Evolutionary conservation across 1,140 invertebrate species (phyloP), one percentile per base, ranked within the genome.

Genomic region (Anastrepha ludens): DNA sequence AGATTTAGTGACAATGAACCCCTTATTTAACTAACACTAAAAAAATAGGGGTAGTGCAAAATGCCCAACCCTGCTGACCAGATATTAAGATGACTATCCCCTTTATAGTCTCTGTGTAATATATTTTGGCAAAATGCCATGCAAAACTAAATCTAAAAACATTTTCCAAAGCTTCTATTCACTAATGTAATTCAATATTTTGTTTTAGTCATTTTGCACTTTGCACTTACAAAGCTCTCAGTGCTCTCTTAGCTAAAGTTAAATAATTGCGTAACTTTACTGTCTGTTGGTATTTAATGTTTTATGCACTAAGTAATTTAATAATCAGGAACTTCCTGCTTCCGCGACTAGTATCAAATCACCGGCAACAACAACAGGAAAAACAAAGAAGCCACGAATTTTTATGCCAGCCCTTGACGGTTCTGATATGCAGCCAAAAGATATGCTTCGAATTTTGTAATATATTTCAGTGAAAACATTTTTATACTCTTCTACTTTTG

Each of bases 301-400:
- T 81, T 81, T 81, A 74, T 81, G 47, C 74, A n/a, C 47, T 81
- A 81, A 81, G 74, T 81, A 81, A 81, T 81, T 81, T 81, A 81
- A 81, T 81, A 81, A 55, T 81, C 74, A 81, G 8, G 47, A 20
- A 81, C 74, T 81, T 81, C 74, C 47, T 81, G 47, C 20, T 55
- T 55, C 74, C 74, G 47, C n/a, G 5, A 41, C 74, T 15, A 15
- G 44, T 50, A 50, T 81, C 74, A 81, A 81, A 81, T 55, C 74
- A 81, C 74, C 74, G 74, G 17, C 29, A 17, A 55, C 74, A 47
- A 55, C 39, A 58, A 81, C 29, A 29, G 17, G 2, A 81, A 81
- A 81, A 7, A 58, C n/a, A 29, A 55, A 81, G 74, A 17, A n/a
- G 64, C n/a, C 50, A 62, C 13, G 3, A 0, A 13, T 62, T 62